These are phyloP conservation scores for Euwallacea similis DNA, from an alignment of 1,140 invertebrate genomes.

Conservation along the genomic window DNA sequence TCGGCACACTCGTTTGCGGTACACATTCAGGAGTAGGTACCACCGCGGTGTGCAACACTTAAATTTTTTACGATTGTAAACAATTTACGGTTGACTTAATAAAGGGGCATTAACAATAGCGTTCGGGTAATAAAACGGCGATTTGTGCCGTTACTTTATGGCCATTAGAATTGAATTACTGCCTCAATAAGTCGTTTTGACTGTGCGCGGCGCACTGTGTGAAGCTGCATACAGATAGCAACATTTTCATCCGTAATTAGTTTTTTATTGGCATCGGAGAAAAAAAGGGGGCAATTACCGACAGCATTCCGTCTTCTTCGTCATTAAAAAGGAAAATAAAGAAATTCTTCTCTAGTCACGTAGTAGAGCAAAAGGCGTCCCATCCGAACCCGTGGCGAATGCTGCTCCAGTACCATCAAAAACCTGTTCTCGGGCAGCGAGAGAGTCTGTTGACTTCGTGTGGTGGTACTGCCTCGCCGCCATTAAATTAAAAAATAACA, in stretches of 20 bases:
- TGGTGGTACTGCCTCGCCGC: background rate
- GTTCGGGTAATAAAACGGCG: background rate
- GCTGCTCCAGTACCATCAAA: conserved; percentile 23
- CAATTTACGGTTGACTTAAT: conserved; percentile 3
- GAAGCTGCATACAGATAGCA: background rate
- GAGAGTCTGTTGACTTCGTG: conserved; percentile 20
- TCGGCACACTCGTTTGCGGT: background rate
- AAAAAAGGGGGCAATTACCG: background rate
- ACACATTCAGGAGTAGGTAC: background rate
- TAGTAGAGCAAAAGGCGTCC: conserved; percentile 3
- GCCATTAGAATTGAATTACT: conserved; percentile 3
- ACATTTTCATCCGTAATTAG: too few relatives aligned
- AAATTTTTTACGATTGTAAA: background rate
- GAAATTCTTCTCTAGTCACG: conserved; percentile 1
- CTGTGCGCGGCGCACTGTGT: background rate
- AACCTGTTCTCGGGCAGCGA: conserved; percentile 19
- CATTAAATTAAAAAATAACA: conserved; percentile 15
- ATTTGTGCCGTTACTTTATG: conserved; percentile 1
- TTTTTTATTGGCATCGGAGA: background rate
- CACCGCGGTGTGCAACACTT: background rate
- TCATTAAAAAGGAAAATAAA: background rate
- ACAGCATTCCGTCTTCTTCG: background rate
- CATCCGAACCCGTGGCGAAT: conserved; percentile 14
- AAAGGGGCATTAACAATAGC: conserved; percentile 8
- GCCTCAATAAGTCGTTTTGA: too few relatives aligned